Evolutionary conservation across 2,797 vertebrate species (phyloP).

Genomic region (Ctenopoma kingsleyae): DNA sequence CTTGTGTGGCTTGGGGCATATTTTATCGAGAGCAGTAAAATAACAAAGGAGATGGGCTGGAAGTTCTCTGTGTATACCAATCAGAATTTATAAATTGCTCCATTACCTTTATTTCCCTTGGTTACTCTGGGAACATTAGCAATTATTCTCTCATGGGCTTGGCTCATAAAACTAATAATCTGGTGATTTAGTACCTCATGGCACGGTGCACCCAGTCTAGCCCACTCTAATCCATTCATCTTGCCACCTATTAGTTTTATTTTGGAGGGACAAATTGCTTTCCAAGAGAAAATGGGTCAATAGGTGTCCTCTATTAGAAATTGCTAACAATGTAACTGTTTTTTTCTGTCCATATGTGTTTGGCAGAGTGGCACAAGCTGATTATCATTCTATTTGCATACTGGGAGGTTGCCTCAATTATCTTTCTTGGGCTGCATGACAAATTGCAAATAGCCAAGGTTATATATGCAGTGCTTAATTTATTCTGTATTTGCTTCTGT

Average conservation of each 20-base stretch:
- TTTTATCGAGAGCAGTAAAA: constrained; percentile 86
- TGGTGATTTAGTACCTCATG: constrained; percentile 88
- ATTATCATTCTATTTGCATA: constrained; percentile 85
- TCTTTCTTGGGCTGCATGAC: constrained; percentile 80
- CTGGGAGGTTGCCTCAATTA: constrained; percentile 83
- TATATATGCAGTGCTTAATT: constrained; percentile 75
- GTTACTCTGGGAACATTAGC: constrained; percentile 89
- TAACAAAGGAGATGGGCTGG: constrained; percentile 87
- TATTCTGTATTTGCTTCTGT: constrained; percentile 69
- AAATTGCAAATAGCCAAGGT: constrained; percentile 83
- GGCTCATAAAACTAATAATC: constrained; percentile 90
- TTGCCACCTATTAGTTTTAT: constrained; percentile 89
- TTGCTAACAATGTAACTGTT: constrained; percentile 82
- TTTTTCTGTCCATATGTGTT: constrained; percentile 65
- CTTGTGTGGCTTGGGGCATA: constrained; percentile 81
- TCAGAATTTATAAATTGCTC: constrained; percentile 91
- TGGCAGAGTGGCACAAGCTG: constrained; percentile 67
- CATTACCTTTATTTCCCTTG: constrained; percentile 90
- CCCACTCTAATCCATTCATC: constrained; percentile 87
- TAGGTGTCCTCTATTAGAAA: constrained; percentile 86
- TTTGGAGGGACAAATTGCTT: constrained; percentile 88
- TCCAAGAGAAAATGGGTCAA: constrained; percentile 87
- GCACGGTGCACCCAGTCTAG: constrained; percentile 80
- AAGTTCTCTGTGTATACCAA: constrained; percentile 89
- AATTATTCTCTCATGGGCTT: constrained; percentile 89